These are phyloP conservation scores for Gallinago media DNA, from an alignment of 2,113 vertebrate species.

Conservation along the genomic window DNA sequence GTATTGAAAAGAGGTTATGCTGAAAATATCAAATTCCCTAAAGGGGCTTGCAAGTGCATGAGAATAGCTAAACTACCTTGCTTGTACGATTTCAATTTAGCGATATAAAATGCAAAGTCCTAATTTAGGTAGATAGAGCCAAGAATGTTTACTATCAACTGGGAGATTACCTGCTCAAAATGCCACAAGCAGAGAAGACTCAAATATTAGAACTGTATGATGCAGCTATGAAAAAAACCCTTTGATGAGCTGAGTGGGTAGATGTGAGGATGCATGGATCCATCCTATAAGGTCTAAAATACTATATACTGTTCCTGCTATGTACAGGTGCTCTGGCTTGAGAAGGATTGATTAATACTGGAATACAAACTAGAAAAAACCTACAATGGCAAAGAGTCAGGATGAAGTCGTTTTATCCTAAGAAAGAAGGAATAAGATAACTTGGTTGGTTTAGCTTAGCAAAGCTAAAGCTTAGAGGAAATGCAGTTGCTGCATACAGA, in stretches of 20 bases:
- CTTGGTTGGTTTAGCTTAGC: not conserved
- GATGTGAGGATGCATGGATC: not conserved
- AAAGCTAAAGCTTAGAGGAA: not conserved
- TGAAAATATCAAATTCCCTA: not conserved
- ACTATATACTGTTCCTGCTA: not conserved
- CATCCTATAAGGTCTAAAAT: not conserved
- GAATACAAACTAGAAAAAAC: not conserved
- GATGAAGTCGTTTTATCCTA: not conserved
- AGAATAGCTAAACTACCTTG: not conserved
- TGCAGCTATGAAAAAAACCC: not conserved
- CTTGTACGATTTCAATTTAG: not conserved
- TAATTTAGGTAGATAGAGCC: not conserved
- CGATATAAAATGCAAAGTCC: not conserved
- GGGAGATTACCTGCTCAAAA: not conserved
- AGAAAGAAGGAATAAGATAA: not conserved
- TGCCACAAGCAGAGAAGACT: not conserved
- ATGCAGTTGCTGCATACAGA: not conserved
- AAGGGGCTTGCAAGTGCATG: not conserved
- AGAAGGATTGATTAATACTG: not conserved
- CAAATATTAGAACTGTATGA: not conserved
- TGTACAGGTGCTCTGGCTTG: not conserved
- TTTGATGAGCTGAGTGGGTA: not conserved
- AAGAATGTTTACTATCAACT: not conserved
- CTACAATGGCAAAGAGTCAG: not conserved
- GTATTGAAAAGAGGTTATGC: not conserved